Conservation (phyloP, 92 coral and sea anemone species). For the Zoanthus gigantus region DNA sequence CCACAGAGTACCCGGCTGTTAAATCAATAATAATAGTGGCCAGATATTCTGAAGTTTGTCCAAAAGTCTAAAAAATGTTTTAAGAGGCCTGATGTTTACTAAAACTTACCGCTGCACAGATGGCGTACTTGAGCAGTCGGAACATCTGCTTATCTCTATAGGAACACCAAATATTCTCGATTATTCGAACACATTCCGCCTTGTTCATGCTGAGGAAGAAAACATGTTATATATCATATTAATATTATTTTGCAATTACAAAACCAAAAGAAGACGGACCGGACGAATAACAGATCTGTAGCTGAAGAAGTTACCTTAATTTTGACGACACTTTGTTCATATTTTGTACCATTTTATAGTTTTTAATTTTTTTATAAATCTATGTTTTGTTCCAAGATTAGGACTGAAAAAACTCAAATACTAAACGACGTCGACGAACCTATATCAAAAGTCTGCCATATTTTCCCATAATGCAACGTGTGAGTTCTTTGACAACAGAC, state of each 20-base stretch:
- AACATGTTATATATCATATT: neutral
- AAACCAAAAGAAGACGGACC: neutral
- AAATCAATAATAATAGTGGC: too few species aligned
- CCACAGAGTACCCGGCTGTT: neutral
- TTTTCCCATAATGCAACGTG: slow-evolving; percentile 41
- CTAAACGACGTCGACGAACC: neutral
- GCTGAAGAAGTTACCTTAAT: neutral
- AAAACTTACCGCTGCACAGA: slow-evolving; percentile 97
- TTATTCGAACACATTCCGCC: slow-evolving; percentile 81
- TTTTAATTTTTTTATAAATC: neutral
- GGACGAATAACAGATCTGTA: neutral
- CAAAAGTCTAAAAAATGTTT: too few species aligned
- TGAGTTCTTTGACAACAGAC: slow-evolving; percentile 23
- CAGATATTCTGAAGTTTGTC: too few species aligned
- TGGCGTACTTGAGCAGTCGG: slow-evolving; percentile 92
- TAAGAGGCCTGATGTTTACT: too few species aligned
- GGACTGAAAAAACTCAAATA: neutral
- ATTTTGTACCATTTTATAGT: slow-evolving; percentile 27
- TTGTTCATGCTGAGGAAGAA: slow-evolving; percentile 61
- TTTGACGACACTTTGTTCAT: slow-evolving; percentile 23
- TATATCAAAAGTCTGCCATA: neutral
- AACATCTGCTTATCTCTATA: slow-evolving; percentile 97
- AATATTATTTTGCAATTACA: neutral
- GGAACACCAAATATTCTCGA: slow-evolving; percentile 91
- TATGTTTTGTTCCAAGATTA: neutral